Conservation (phyloP, 2,113 vertebrate genomes). For the Galeopterus variegatus region DNA sequence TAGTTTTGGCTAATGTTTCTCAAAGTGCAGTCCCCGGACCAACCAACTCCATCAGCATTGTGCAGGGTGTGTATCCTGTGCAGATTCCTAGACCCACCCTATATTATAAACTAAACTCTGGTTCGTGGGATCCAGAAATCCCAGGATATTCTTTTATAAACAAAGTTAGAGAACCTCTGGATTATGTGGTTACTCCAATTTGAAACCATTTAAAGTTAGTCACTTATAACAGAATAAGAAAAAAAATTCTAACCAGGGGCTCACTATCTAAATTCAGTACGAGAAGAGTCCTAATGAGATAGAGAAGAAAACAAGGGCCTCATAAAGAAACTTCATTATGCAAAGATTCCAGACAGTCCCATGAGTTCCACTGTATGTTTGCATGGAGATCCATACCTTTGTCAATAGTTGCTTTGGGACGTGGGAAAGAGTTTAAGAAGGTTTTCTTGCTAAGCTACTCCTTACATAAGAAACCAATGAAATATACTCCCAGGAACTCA, state of each 20-base stretch:
- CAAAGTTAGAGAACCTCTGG: not conserved
- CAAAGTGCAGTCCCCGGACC: not conserved
- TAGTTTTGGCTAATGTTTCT: slow-evolving; percentile 9
- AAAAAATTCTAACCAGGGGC: not conserved
- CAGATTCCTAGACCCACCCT: not conserved
- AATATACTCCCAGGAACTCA: slow-evolving; percentile 54
- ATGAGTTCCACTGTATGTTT: not conserved
- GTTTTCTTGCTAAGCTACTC: slow-evolving; percentile 46
- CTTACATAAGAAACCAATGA: slow-evolving; percentile 67
- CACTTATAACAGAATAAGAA: not conserved
- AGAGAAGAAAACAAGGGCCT: slow-evolving; percentile 6
- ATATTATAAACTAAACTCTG: not conserved
- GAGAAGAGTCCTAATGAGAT: not conserved
- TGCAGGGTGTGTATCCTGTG: not conserved
- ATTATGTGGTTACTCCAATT: not conserved
- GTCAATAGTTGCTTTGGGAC: slow-evolving; percentile 62
- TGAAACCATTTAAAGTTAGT: slow-evolving; percentile 28
- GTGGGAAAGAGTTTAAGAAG: not conserved
- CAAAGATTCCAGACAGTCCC: slow-evolving; percentile 51
- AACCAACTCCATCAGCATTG: not conserved
- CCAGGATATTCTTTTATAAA: not conserved
- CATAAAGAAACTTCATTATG: slow-evolving; percentile 48
- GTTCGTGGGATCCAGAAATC: not conserved
- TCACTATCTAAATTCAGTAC: slow-evolving; percentile 11
- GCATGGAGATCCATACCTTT: slow-evolving; percentile 57